Conservation (phyloP, 1,140 invertebrate genomes). For the Musca domestica region DNA sequence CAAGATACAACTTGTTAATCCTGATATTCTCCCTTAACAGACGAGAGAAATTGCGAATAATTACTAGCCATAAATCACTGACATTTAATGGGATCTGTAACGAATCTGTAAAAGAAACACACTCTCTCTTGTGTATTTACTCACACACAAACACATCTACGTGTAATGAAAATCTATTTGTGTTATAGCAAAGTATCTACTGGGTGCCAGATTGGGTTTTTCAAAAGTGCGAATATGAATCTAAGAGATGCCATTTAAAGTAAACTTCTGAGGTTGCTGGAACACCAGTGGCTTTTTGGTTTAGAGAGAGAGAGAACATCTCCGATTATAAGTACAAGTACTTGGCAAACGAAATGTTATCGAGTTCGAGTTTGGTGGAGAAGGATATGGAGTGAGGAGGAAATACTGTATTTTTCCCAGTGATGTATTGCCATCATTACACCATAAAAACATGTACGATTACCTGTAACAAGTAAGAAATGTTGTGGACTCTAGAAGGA, state of each 20-base stretch:
- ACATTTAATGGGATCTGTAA: too few relatives aligned
- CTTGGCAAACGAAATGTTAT: background rate
- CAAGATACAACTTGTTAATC: too few relatives aligned
- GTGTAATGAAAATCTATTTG: too few relatives aligned
- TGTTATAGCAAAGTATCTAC: too few relatives aligned
- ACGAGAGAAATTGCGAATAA: conserved; percentile 12
- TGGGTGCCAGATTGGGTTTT: background rate
- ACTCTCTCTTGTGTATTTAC: background rate
- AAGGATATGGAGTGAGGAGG: background rate
- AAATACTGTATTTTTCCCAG: background rate
- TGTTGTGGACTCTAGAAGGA: too few relatives aligned
- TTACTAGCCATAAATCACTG: conserved; percentile 11
- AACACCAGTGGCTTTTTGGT: too few relatives aligned
- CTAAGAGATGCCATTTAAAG: conserved; percentile 17
- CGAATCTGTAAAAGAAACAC: background rate
- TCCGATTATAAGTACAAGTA: background rate
- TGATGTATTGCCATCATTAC: conserved; percentile 21
- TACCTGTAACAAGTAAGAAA: conserved; percentile 13
- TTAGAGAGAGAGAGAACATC: too few relatives aligned
- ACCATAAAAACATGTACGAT: conserved; percentile 18
- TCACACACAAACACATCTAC: too few relatives aligned
- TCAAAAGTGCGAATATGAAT: conserved; percentile 2
- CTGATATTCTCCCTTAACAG: too few relatives aligned
- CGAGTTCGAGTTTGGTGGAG: background rate
- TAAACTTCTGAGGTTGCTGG: conserved; percentile 16